phyloP scores from a whole-genome alignment of 2,888 invertebrate species.

The Andrena bucephala region DNA sequence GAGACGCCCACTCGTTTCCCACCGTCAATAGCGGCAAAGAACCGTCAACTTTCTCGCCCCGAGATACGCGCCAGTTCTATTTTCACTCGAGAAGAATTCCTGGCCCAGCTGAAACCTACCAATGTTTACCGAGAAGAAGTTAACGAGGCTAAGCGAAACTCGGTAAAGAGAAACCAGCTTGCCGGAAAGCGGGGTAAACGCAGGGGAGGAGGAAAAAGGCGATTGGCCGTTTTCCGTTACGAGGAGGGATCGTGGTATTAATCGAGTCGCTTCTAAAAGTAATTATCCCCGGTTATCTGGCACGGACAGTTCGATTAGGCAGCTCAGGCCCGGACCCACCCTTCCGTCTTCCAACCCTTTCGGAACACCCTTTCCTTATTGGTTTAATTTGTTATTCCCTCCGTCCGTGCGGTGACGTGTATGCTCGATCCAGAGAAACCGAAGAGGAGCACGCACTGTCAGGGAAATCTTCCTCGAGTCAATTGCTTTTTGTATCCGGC shows the following conservation, averaged over 20 bases:
- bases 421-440: slow-evolving; percentile 33
- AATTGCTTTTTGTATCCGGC: slow-evolving; percentile 28
- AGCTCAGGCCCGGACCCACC: slow-evolving; percentile 31
- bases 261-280: slow-evolving; percentile 73
- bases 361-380: slow-evolving; percentile 45
- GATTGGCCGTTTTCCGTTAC: slow-evolving; percentile 53
- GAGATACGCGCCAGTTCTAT: too few species aligned
- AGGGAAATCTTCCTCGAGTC: slow-evolving; percentile 41
- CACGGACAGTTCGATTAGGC: slow-evolving; percentile 72
- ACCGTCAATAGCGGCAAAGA: background rate
- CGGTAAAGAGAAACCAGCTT: too few species aligned
- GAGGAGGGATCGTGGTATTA: slow-evolving; percentile 63
- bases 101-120: too few species aligned
- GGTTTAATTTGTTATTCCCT: slow-evolving; percentile 41
- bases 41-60: background rate
- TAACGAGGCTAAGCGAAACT: too few species aligned
- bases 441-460: slow-evolving; percentile 25
- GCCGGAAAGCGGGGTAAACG: slow-evolving; percentile 20
- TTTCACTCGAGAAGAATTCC: too few species aligned
- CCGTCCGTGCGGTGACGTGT: slow-evolving; percentile 32
- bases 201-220: slow-evolving; percentile 12
- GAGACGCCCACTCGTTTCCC: slow-evolving; percentile 9
- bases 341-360: slow-evolving; percentile 52
- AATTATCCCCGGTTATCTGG: slow-evolving; percentile 76
- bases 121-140: too few species aligned